phyloP scores from a whole-genome alignment of 1,140 invertebrate genomes.

The Listronotus bonariensis region DNA sequence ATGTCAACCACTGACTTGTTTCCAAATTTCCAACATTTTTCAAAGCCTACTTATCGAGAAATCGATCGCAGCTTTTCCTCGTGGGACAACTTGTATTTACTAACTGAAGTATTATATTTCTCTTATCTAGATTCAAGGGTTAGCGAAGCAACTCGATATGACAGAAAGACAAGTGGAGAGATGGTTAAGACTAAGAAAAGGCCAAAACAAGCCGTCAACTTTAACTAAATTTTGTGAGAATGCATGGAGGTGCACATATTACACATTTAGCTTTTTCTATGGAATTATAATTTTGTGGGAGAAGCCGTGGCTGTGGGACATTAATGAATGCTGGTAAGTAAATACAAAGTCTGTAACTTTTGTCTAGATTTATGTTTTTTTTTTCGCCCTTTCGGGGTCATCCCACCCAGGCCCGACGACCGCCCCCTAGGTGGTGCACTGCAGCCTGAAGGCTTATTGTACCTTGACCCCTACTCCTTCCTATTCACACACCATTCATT shows the following conservation, averaged over 20 bases:
- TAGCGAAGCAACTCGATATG: conserved; percentile 87
- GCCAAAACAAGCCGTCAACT: conserved; percentile 84
- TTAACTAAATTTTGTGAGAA: conserved; percentile 92
- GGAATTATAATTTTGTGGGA: conserved; percentile 83
- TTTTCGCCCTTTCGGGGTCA: too few relatives aligned
- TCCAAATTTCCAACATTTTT: too few relatives aligned
- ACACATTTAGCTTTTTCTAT: conserved; percentile 81
- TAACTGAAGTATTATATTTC: neutral
- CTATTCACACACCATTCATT: too few relatives aligned
- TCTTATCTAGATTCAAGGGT: conserved; percentile 66
- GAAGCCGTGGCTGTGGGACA: conserved; percentile 94
- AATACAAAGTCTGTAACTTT: neutral
- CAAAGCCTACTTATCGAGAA: too few relatives aligned
- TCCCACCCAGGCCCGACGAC: too few relatives aligned
- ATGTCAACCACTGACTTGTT: too few relatives aligned
- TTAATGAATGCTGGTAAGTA: conserved; percentile 87
- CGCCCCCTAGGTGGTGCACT: too few relatives aligned
- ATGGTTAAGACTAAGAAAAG: conserved; percentile 82
- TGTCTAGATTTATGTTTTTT: neutral
- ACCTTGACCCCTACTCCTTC: too few relatives aligned
- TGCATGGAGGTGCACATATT: conserved; percentile 88
- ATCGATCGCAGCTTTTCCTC: too few relatives aligned
- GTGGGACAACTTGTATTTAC: too few relatives aligned
- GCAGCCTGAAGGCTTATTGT: too few relatives aligned
- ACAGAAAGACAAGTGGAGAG: conserved; percentile 82